These are phyloP conservation scores for Panurus biarmicus DNA, from an alignment of 2,113 vertebrate species.

Conservation along the genomic window DNA sequence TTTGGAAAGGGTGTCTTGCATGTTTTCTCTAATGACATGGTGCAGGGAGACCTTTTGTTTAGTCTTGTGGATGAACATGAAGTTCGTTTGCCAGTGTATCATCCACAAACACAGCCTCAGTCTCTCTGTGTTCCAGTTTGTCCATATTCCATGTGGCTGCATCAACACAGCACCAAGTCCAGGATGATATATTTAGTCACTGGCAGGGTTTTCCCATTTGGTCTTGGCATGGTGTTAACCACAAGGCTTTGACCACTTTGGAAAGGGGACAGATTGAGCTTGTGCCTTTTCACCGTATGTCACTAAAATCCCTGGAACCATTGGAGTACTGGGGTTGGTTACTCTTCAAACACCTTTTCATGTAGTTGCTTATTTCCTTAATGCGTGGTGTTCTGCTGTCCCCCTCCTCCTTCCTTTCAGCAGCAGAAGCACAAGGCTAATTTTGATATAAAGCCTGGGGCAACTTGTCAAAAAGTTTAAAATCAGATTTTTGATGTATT, in stretches of 20 bases:
- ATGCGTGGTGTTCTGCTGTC: neutral
- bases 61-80: neutral
- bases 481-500: slow-evolving; percentile 52
- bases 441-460: slow-evolving; percentile 54
- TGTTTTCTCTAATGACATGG: neutral
- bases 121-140: neutral
- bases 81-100: neutral
- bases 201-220: neutral
- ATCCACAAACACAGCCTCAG: neutral
- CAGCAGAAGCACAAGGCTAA: slow-evolving; percentile 42
- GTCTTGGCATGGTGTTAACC: neutral
- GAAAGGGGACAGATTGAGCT: neutral
- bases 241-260: neutral
- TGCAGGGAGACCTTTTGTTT: neutral
- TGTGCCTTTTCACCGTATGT: neutral
- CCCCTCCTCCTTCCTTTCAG: slow-evolving; percentile 43
- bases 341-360: neutral
- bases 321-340: neutral
- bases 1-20: neutral
- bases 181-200: slow-evolving; percentile 4
- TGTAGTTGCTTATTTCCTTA: slow-evolving; percentile 15
- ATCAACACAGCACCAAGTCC: neutral
- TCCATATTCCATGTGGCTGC: neutral
- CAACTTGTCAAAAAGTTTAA: slow-evolving; percentile 57
- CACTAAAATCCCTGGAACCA: neutral